These are phyloP conservation scores for Agriopis aurantiaria DNA, from an alignment of 2,888 invertebrate genomes.

Conservation along the genomic window DNA sequence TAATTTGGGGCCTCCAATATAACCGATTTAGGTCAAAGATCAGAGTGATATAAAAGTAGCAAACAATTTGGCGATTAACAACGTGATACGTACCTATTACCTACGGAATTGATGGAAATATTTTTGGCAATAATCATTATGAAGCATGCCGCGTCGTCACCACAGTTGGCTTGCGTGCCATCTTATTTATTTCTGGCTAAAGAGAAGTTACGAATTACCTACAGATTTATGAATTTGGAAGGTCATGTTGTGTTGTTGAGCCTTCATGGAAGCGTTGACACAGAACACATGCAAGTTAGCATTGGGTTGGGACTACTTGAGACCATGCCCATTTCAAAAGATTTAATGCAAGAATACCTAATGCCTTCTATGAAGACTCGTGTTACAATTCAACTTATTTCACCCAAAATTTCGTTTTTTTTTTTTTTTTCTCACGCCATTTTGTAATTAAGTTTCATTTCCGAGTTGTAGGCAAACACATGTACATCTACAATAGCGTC, in stretches of 20 bases:
- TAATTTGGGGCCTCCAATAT: constrained; percentile 15
- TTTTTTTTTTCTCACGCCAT: too few relatives aligned
- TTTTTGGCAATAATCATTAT: constrained; percentile 22
- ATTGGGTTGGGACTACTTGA: not conserved
- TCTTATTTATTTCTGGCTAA: constrained; percentile 23
- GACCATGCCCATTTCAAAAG: not conserved
- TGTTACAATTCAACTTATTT: too few relatives aligned
- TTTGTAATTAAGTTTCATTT: not conserved
- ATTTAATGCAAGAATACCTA: too few relatives aligned
- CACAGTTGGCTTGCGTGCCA: constrained; percentile 25
- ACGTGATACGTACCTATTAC: not conserved
- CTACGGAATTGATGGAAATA: constrained; percentile 11
- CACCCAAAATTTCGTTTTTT: too few relatives aligned
- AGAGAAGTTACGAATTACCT: not conserved
- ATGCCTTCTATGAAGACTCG: too few relatives aligned
- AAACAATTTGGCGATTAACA: constrained; percentile 24
- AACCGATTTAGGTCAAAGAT: constrained; percentile 22
- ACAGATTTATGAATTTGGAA: constrained; percentile 12
- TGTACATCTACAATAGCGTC: too few relatives aligned
- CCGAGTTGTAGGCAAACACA: not conserved
- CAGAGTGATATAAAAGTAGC: constrained; percentile 17
- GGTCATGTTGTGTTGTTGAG: constrained; percentile 16
- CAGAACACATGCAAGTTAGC: too few relatives aligned
- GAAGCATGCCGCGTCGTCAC: constrained; percentile 20
- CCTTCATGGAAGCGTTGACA: not conserved